Evolutionary conservation across 2,797 vertebrate species (phyloP), one percentile per base, ranked within the genome.

Genomic region (Periophthalmus magnuspinnatus): DNA sequence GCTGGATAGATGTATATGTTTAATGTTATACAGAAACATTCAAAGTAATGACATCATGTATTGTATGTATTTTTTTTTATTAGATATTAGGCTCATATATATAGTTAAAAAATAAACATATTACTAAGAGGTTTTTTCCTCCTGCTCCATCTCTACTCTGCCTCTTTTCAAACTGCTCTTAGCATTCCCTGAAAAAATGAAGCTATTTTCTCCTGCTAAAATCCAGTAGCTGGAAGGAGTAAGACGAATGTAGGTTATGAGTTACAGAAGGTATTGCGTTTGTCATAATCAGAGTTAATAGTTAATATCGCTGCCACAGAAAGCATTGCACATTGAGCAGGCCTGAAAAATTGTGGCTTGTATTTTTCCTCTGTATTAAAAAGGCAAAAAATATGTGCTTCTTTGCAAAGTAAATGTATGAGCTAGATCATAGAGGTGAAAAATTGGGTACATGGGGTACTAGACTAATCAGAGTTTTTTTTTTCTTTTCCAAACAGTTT

Each of bases 221-320:
- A 63, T 17, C 5, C 61, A 47, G 61, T 16, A 17, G 62, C 50
- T 60, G 41, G 57, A 62, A 63, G 57, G 48, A 19, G 50, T 5
- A 22, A 21, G 67, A 54, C 34, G 64, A 60, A 74, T n/a, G 55
- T 38, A 28, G 28, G 28, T 28, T 28, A 38, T 64, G 74, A 17
- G 62, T n/a, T 50, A 47, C 6, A 0, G 6, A 67, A 32, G 48
- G 19, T 38, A 13, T 55, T 67, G 33, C 33, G 52, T 74, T 66
- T 58, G 62, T 33, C 60, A 34, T 50, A 22, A 24, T 21, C 50
- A 32, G 28, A 66, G 48, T 36, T 21, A 13, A 64, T 22, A 60
- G n/a, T 67, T 62, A 74, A 21, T 57, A 57, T 57, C 58, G 58
- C 19, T 24, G 16, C 34, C 50, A 41, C 11, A 28, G 5, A 67